Percentiles rank a stretch among this genome's conserved stretches.
Conservation (phyloP, 2,113 vertebrate genomes). For the Furnarius figulus region DNA sequence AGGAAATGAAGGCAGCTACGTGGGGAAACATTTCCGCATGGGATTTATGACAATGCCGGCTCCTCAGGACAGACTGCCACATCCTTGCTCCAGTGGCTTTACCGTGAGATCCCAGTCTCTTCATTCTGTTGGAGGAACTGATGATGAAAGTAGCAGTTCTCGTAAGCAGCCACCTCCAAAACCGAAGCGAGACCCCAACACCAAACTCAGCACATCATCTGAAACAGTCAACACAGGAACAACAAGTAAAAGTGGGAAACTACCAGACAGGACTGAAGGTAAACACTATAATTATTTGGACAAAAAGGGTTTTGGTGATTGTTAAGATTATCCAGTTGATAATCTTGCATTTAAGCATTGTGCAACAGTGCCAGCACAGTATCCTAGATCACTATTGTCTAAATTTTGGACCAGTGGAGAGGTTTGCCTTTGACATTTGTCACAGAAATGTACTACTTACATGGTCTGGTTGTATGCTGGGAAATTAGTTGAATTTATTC, state of each 20-base stretch:
- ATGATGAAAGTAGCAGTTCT: constrained; percentile 86
- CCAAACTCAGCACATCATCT: constrained; percentile 93
- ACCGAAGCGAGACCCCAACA: constrained; percentile 92
- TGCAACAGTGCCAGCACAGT: background rate
- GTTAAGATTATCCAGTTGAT: background rate
- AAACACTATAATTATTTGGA: background rate
- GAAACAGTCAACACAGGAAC: constrained; percentile 86
- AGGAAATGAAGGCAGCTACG: constrained; percentile 83
- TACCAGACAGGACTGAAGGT: constrained; percentile 81
- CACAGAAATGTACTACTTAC: background rate
- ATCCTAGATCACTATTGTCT: background rate
- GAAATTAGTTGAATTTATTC: background rate
- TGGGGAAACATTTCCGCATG: constrained; percentile 94
- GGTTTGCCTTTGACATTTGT: background rate
- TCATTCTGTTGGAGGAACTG: constrained; percentile 90
- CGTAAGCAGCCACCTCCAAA: constrained; percentile 94
- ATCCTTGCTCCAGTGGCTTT: constrained; percentile 87
- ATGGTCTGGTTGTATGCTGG: background rate
- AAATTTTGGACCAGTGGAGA: background rate
- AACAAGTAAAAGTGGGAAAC: constrained; percentile 78
- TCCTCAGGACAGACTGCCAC: constrained; percentile 89
- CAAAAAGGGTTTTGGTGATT: background rate
- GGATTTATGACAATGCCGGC: constrained; percentile 98
- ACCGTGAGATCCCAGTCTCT: constrained; percentile 95
- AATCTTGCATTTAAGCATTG: background rate